Base-by-base conservation (phyloP, 2,888 invertebrate species). In the Cancer borealis region DNA sequence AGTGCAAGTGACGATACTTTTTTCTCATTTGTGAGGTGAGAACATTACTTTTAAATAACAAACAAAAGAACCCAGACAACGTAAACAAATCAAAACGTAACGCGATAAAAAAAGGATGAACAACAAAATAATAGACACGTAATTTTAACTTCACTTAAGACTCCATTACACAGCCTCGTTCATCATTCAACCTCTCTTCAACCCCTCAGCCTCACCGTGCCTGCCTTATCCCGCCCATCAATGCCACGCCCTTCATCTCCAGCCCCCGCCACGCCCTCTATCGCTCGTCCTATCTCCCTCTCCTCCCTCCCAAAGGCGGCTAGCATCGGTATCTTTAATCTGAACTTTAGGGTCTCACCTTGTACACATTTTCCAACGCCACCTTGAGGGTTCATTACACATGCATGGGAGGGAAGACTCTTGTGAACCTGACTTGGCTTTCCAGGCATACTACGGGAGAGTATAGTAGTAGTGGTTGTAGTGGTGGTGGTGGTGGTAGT, bases 181-280 rank as follows among this genome's bases (percentile, higher is more conserved):
- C 5, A 5, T 66, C 17, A 14, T 21, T 21, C 5, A 14, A 5
- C 66, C 84, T 84, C 84, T 39, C 84, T 39, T 4, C 79, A 10
- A 26, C 79, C 79, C 79, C 79, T 79, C 26, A 79, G 5, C 84
- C 3, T 84, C 84, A 73, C 84, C 39, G 84, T n/a, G 10, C 84
- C 30, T 84, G 84, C 39, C 84, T 84, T 84, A 84, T 84, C 84
- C 84, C 84, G 12, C 84, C 84, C 39, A 84, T 84, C 84, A 84
- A 10, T n/a, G 30, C 84, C 84, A 84, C 84, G 84, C 84, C 39
- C 84, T 39, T 84, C 84, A 39, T 84, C 84, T 21, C 66, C 66
- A 66, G 21, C 66, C 66, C 17, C 21, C 66, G 66, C 84, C 84
- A 84, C 39, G 4, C 84, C 84, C 10, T 39, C 84, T 84, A 84